Conservation (phyloP, 2,113 vertebrate species). For the Jacana jacana region DNA sequence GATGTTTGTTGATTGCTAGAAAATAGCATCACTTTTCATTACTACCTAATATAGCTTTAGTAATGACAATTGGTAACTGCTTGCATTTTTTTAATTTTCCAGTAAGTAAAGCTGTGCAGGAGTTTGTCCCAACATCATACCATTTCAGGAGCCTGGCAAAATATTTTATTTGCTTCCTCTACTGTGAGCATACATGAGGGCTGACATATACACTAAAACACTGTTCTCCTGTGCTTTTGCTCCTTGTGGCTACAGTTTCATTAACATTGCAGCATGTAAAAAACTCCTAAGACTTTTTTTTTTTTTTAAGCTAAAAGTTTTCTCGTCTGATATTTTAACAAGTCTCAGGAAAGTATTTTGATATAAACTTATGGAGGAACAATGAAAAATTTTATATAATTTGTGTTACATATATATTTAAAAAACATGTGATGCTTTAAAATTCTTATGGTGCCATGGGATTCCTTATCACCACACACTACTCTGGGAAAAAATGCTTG, state of each 20-base stretch:
- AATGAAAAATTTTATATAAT: neutral
- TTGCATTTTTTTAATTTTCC: neutral
- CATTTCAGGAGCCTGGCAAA: constrained; percentile 25
- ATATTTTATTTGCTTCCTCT: constrained; percentile 52
- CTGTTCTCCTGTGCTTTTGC: neutral
- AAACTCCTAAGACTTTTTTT: neutral
- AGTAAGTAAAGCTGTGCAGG: neutral
- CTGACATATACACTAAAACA: constrained; percentile 35
- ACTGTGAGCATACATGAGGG: neutral
- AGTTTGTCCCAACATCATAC: neutral
- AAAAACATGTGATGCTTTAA: neutral
- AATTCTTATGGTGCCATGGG: neutral
- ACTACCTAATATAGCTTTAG: neutral
- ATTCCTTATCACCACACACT: neutral
- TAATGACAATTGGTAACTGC: neutral
- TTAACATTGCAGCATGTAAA: constrained; percentile 29
- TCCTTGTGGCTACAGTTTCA: constrained; percentile 23
- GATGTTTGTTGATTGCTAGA: neutral
- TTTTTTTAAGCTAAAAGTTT: neutral
- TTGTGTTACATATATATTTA: neutral
- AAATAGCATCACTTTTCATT: neutral
- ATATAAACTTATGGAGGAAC: neutral
- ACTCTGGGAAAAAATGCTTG: neutral
- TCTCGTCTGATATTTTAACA: neutral
- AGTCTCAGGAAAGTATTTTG: neutral